Conservation (phyloP, 2,113 vertebrate genomes). For the Cinclus mexicanus region DNA sequence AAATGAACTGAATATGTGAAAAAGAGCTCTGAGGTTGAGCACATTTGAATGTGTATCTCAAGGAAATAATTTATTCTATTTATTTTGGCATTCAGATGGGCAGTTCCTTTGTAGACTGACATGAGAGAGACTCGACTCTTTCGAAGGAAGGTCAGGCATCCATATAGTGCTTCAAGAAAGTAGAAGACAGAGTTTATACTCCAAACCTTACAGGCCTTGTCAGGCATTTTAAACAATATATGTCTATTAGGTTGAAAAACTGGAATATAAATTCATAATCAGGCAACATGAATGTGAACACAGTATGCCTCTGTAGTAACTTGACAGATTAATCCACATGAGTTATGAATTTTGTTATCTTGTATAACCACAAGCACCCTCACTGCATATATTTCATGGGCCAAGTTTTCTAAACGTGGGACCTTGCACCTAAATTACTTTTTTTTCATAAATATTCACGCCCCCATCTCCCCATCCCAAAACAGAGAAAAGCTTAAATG, state of each 20-base stretch:
- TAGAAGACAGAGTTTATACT: background rate
- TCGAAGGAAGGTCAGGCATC: background rate
- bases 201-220: background rate
- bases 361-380: background rate
- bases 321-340: background rate
- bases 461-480: background rate
- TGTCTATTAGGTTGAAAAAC: background rate
- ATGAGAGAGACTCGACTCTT: background rate
- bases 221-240: background rate
- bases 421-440: background rate
- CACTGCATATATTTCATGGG: background rate
- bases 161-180: background rate
- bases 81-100: background rate
- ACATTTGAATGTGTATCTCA: fast-evolving
- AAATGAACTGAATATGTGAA: background rate
- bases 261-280: background rate
- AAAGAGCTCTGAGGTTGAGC: background rate
- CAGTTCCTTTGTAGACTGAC: background rate
- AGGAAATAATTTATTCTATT: slow-evolving; percentile 12
- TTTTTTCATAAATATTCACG: background rate
- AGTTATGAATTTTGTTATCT: background rate
- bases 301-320: background rate
- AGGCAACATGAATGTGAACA: background rate
- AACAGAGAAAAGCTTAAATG: background rate
- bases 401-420: background rate